phyloP scores from a whole-genome alignment of 1,140 invertebrate genomes.

The Hyles euphorbiae region DNA sequence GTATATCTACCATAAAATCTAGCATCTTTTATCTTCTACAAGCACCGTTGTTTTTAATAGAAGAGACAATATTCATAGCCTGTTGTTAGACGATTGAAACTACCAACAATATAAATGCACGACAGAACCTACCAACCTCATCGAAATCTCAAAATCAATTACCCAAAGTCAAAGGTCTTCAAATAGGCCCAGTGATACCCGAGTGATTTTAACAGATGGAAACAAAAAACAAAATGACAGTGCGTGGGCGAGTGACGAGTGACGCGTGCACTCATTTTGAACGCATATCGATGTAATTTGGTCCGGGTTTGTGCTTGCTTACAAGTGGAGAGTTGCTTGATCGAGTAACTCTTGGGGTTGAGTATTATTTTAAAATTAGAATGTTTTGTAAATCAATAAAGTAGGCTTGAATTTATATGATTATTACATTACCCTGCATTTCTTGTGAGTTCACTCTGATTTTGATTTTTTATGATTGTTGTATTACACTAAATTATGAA shows the following conservation, averaged over 20 bases:
- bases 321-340: background rate
- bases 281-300: slow-evolving; percentile 16
- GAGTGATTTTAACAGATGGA: background rate
- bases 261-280: slow-evolving; percentile 25
- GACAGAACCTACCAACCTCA: too few species aligned
- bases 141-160: too few species aligned
- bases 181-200: too few species aligned
- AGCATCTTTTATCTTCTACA: too few species aligned
- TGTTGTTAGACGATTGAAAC: too few species aligned
- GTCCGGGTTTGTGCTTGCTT: slow-evolving; percentile 10
- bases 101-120: too few species aligned
- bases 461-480: background rate
- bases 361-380: too few species aligned
- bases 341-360: too few species aligned
- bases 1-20: too few species aligned
- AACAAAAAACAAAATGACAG: slow-evolving; percentile 20
- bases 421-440: background rate
- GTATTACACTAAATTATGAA: background rate
- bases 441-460: background rate
- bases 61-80: too few species aligned
- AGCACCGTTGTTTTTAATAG: too few species aligned
- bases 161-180: too few species aligned
- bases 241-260: slow-evolving; percentile 19
- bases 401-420: background rate
- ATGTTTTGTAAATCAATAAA: background rate